A percentile compares a stretch with the other conserved stretches of the same genome.
Evolutionary conservation across 92 coral and sea anemone species (phyloP).

Genomic region (Phenganax subtilis): DNA sequence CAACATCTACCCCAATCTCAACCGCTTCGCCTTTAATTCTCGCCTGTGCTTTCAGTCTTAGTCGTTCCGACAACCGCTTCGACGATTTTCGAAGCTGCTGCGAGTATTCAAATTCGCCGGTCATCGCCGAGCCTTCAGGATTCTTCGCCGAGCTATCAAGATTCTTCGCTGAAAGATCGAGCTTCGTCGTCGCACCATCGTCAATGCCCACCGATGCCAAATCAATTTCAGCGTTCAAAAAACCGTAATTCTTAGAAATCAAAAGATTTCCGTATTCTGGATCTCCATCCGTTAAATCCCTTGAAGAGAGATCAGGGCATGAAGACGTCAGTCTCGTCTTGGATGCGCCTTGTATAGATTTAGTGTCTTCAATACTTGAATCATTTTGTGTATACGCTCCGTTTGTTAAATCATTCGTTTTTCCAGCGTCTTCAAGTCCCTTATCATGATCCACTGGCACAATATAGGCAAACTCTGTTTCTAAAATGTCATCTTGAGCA

Average conservation of each 20-base stretch:
- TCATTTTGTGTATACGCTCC: too few relatives aligned
- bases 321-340: not conserved
- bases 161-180: not conserved
- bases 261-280: slow-evolving; percentile 9
- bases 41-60: slow-evolving; percentile 10
- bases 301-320: slow-evolving; percentile 9
- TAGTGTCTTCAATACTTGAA: not conserved
- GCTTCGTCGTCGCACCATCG: slow-evolving; percentile 14
- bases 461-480: slow-evolving; percentile 13
- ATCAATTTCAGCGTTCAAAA: slow-evolving; percentile 14
- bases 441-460: slow-evolving; percentile 22
- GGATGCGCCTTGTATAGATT: slow-evolving; percentile 6
- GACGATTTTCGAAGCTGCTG: slow-evolving; percentile 35
- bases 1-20: slow-evolving; percentile 2
- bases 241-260: slow-evolving; percentile 3
- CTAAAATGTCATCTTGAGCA: not conserved
- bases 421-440: not conserved
- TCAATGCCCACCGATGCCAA: not conserved
- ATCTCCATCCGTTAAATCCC: not conserved
- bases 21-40: slow-evolving; percentile 12
- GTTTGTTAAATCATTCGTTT: not conserved
- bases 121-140: not conserved
- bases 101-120: slow-evolving; percentile 21
- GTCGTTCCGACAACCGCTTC: slow-evolving; percentile 20
- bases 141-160: not conserved